Evolutionary conservation across 92 coral and sea anemone genomes (phyloP), one percentile per base, ranked within the genome.

Genomic region (Epizoanthus stellaris): DNA sequence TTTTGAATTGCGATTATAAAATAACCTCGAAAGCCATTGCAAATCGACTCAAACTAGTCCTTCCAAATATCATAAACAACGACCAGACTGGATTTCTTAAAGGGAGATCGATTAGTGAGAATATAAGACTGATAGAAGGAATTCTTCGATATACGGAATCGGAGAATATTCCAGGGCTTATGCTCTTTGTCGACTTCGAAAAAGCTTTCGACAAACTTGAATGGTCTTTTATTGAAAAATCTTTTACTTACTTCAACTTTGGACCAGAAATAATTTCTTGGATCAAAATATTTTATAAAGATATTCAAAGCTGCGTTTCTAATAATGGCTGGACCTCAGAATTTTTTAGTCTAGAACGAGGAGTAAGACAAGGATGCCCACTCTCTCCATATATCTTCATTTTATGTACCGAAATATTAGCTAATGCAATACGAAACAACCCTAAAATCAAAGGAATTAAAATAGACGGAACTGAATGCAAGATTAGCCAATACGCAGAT

Each of bases 61-160:
- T 89, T 6, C 85, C 92, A 70, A 49, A 21, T 34, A 64, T 76
- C 15, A 75, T 88, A 9, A 40, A 88, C 38, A 21, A 66, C 4
- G 88, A 88, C 80, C 88, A 88, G 58, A 84, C 91, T 1, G 80
- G 91, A 25, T 77, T 84, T 6, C 65, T 73, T 8, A 77, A 84
- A 60, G 80, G 53, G 1, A 39, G 91, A 20, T 57, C 85, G 4
- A 87, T 81, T 45, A 77, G 57, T 19, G 87, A 87, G 21, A 87
- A 66, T 53, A 60, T 75, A 10, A 63, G 86, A 25, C 66, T 70
- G 19, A 45, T 82, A 15, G 77, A 80, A 40, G 86, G 81, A 64
- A 52, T 80, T 4, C 67, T 86, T 42, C 54, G 56, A 40, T 86
- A 86, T 39, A 54, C 86, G 61, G 39, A 68, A n/a, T 16, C 54